These are phyloP conservation scores for Hirudinaria manillensis DNA, from an alignment of 2,888 invertebrate species.

Conservation along the genomic window DNA sequence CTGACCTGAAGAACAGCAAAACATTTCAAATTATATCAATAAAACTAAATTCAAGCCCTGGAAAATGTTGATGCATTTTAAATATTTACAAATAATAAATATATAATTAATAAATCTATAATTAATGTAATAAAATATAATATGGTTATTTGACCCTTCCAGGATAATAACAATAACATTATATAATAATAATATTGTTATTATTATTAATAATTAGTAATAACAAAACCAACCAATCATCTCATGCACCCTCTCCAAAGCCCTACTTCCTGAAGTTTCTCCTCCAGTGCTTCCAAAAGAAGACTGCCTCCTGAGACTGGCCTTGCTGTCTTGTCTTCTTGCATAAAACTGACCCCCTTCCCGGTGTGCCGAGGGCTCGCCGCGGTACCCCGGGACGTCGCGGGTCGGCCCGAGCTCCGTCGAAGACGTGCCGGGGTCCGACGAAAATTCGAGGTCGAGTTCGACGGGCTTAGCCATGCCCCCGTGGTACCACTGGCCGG, in stretches of 20 bases:
- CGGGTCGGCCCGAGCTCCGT: neutral
- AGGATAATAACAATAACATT: no score
- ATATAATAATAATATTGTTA: no score
- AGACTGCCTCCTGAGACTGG: neutral
- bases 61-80: no score
- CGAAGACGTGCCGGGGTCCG: neutral
- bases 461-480: slow-evolving; percentile 45
- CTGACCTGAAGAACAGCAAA: neutral
- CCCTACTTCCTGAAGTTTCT: neutral
- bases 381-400: neutral
- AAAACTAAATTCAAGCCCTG: no score
- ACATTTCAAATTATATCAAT: no score
- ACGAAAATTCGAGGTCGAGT: slow-evolving; percentile 45
- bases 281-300: neutral
- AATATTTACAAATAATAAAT: no score
- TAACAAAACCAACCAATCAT: no score
- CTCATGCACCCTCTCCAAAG: neutral
- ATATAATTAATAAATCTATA: no score
- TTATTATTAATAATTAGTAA: no score
- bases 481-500: slow-evolving; percentile 96
- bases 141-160: no score
- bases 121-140: no score
- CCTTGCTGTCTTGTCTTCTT: neutral
- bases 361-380: neutral
- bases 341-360: neutral